phyloP scores from a whole-genome alignment of 2,797 vertebrate species.

The Cheirogaleus major region DNA sequence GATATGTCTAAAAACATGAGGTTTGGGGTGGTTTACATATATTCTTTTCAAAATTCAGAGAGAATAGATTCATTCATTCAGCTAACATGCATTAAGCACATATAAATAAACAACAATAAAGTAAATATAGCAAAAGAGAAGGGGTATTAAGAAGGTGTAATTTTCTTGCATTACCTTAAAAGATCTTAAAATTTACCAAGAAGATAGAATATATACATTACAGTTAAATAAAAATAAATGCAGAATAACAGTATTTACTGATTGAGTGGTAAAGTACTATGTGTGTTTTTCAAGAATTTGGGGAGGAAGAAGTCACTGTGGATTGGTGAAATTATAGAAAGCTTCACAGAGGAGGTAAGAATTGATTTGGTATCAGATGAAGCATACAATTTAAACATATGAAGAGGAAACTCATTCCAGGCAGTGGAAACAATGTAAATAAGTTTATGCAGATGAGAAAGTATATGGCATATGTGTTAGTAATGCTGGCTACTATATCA shows the following conservation, averaged over 20 bases:
- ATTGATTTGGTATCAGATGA: not conserved
- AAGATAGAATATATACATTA: not conserved
- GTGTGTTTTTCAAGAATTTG: not conserved
- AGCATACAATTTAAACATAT: not conserved
- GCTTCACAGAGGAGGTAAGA: not conserved
- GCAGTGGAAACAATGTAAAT: not conserved
- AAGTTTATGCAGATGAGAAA: not conserved
- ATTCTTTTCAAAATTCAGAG: conserved; percentile 21
- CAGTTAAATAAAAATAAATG: conserved; percentile 2
- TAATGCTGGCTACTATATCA: not conserved
- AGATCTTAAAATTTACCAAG: not conserved
- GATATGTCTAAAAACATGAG: not conserved
- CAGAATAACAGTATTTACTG: not conserved
- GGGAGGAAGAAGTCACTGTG: not conserved
- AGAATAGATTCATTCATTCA: conserved; percentile 18
- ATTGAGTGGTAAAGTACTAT: not conserved
- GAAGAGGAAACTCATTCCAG: not conserved
- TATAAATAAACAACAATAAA: not conserved
- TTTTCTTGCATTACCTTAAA: not conserved
- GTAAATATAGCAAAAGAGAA: not conserved
- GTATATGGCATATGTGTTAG: not conserved
- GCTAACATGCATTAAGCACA: conserved; percentile 10
- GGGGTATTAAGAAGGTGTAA: not conserved
- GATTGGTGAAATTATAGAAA: not conserved
- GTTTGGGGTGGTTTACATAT: not conserved